These are phyloP conservation scores for Actinia tenebrosa DNA, from an alignment of 64 coral and sea anemone genomes.

Conservation along the genomic window DNA sequence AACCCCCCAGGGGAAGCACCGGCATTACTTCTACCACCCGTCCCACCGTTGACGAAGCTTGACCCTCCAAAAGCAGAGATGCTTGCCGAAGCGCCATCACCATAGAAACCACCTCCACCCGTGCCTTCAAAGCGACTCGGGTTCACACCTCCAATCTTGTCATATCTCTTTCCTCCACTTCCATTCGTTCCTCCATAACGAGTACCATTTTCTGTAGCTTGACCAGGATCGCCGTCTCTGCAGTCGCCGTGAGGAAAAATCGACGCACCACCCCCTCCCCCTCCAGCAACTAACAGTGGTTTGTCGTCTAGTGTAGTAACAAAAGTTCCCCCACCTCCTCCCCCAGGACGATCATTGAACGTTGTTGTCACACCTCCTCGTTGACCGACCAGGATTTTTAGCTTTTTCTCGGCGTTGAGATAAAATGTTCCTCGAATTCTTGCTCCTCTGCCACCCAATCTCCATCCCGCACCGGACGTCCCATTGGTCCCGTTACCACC, in stretches of 20 bases:
- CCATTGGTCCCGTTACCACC: conserved; percentile 56
- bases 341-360: background rate
- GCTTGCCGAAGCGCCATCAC: background rate
- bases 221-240: conserved; percentile 58
- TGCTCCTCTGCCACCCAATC: conserved; percentile 52
- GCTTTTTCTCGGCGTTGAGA: conserved; percentile 18
- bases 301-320: conserved; percentile 22
- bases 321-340: conserved; percentile 79
- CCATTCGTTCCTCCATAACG: conserved; percentile 48
- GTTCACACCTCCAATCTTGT: background rate
- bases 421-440: conserved; percentile 45
- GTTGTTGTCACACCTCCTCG: background rate
- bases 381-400: conserved; percentile 73
- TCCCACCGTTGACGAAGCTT: conserved; percentile 46
- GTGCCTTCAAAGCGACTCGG: background rate
- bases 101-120: conserved; percentile 38
- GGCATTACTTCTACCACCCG: conserved; percentile 15
- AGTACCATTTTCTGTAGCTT: conserved; percentile 50
- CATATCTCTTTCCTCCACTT: conserved; percentile 23
- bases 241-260: background rate
- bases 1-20: conserved; percentile 34
- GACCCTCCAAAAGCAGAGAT: background rate
- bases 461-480: background rate
- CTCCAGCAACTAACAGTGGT: conserved; percentile 54
- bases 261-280: conserved; percentile 68